Evolutionary conservation across 2,113 vertebrate genomes (phyloP), one percentile per base, ranked within the genome.

Genomic region (Cryptomyrus ogoouensis): DNA sequence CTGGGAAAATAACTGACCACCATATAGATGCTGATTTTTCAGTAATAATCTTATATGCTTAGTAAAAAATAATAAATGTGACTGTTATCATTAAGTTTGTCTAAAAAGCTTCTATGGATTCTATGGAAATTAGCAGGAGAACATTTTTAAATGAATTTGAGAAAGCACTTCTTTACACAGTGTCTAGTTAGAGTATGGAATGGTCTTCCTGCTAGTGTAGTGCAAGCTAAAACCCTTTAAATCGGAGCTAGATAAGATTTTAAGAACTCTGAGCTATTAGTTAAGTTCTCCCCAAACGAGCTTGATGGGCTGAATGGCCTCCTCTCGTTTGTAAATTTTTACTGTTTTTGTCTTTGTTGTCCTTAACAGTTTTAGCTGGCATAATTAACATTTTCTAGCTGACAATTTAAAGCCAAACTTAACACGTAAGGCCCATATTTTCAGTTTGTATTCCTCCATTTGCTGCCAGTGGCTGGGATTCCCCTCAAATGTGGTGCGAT

Each of bases 361-460:
- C 5, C 74, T 42, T 19, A 39, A 8, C 35, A 80, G 6, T 42
- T 42, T 80, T 42, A 19, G 31, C 44, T 83, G 15, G 44, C 46
- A 47, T n/a, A 84, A n/a, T 47, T n/a, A 84, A 17, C 83, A 47
- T 84, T 84, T 47, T 87, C 12, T 52, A 47, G 31, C n/a, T 58
- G 46, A 88, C 87, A 87, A 90, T 89, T 90, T 74, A 88, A 56
- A 47, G 17, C 21, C 31, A 83, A 42, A 42, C 83, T 47, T 53
- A 83, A n/a, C 39, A 56, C 39, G 92, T 89, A 92, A 53, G 88
- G 90, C 46, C 50, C 8, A n/a, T 15, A 24, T 89, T 44, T 27
- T 10, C 87, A 24, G 87, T n/a, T 70, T 39, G 19, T 17, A 8
- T 47, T 31, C 5, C 83, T 56, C 66, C 42, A 31, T 83, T 56